Evolutionary conservation across 2,888 invertebrate genomes (phyloP), one percentile per base, ranked within the genome.

Genomic region (Carterocephalus palaemon): DNA sequence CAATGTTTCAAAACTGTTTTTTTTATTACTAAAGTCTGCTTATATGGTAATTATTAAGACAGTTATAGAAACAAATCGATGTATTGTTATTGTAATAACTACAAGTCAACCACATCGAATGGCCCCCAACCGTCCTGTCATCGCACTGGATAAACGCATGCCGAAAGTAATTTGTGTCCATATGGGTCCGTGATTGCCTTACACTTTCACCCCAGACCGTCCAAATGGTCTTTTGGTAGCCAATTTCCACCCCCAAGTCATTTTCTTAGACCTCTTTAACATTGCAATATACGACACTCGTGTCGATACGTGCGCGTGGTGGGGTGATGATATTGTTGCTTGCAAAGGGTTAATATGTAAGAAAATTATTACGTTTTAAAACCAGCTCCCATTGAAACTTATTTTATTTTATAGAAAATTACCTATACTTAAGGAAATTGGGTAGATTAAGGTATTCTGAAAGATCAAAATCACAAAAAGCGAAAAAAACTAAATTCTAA

Each of bases 131-230:
- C 72, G 62, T 68, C 69, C 70, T 80, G 83, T 84, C 84, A 82
- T 79, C 79, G 73, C 61, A 69, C 70, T 74, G 68, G 67, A 75
- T 76, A 69, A 67, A 67, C 67, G 67, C 70, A 73, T 70, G 70
- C 73, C 71, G 78, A 80, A 85, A 81, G 82, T 84, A 84, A 86
- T 85, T 83, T 82, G 79, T 80, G 77, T 65, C 85, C 86, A 86
- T 86, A 86, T 86, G 86, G 84, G 81, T 76, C 75, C 75, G 76
- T 81, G 83, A 85, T 85, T 84, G 82, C 82, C 81, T 79, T 73
- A 81, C 70, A 75, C 74, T 72, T 61, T 59, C 68, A 69, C 77
- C 81, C 77, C 72, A 69, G 62, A 65, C 67, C 64, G 57, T 57
- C 59, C 59, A 62, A 71, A 74, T 75, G 66, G 71, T 74, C 75